Evolutionary conservation across 2,113 vertebrate species (phyloP), one percentile per base, ranked within the genome.

Genomic region (Neoarius graeffei): DNA sequence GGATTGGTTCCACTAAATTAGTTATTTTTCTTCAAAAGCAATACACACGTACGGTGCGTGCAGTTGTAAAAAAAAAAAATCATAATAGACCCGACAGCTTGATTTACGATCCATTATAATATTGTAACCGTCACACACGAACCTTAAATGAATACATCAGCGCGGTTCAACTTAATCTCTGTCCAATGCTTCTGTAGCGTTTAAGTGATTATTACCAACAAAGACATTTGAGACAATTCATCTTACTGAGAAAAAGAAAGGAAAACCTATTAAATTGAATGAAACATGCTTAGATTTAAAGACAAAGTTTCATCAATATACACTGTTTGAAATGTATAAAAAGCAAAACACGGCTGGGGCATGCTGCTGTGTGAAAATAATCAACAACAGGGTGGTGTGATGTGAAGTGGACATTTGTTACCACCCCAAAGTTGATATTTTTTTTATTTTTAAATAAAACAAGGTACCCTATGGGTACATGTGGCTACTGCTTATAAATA

Each of bases 21-120:
- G 17, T 25, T 59, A 2, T 67, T 30, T 19, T 69, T 11, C 5
- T 81, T 73, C 15, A n/a, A 71, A 85, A 86, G 64, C n/a, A 35
- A 84, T 30, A 57, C 10, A 59, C 50, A 30, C 17, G 25, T 27
- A 27, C 17, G 25, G 27, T 30, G 14, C 17, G 1, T 81, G 54
- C 54, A 59, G n/a, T 57, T 80, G 76, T 81, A 8, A 35, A 14
- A 81, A 81, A 59, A 8, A 35, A 14, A 81, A 81, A 59, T 81
- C 30, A 9, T 30, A 59, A 60, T 60, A 60, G 79, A 60, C 27
- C 27, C 23, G 79, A 60, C 50, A 54, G 74, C 48, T 42, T 30
- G 48, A 81, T 81, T 81, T 57, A 59, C n/a, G 54, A 9, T 30
- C 77, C n/a, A 57, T 30, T 81, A 15, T 30, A n/a, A 25, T 5